Percentiles rank a stretch among this genome's conserved stretches.
phyloP scores from a whole-genome alignment of 2,888 invertebrate species.

The Ctena decussata region DNA sequence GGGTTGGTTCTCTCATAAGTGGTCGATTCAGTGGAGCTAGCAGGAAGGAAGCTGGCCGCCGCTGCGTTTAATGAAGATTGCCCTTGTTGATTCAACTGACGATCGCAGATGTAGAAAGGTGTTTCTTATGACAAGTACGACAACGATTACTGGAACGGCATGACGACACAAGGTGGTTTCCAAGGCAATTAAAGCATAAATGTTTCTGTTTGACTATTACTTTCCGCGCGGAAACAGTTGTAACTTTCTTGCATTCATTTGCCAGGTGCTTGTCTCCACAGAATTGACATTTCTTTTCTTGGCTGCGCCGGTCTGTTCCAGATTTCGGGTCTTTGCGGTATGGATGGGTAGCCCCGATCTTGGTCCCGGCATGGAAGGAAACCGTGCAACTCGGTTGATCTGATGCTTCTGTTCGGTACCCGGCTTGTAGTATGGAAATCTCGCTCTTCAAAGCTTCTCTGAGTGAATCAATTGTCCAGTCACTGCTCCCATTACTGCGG shows the following conservation, averaged over 20 bases:
- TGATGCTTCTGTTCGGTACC: neutral
- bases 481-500: neutral
- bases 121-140: neutral
- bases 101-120: conserved; percentile 14
- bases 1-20: neutral
- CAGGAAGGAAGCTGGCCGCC: neutral
- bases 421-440: conserved; percentile 23
- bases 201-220: neutral
- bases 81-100: neutral
- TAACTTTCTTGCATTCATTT: neutral
- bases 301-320: neutral
- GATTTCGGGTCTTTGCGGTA: neutral
- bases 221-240: neutral
- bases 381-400: neutral
- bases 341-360: neutral
- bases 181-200: neutral
- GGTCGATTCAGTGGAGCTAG: neutral
- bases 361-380: neutral
- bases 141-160: conserved; percentile 4
- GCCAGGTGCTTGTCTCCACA: neutral
- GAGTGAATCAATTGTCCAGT: conserved; percentile 28
- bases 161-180: neutral
- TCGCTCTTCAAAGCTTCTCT: conserved; percentile 25
- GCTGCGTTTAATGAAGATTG: neutral
- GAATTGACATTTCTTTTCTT: conserved; percentile 1